phyloP scores from a whole-genome alignment of 2,888 invertebrate genomes.

The Labia minor region DNA sequence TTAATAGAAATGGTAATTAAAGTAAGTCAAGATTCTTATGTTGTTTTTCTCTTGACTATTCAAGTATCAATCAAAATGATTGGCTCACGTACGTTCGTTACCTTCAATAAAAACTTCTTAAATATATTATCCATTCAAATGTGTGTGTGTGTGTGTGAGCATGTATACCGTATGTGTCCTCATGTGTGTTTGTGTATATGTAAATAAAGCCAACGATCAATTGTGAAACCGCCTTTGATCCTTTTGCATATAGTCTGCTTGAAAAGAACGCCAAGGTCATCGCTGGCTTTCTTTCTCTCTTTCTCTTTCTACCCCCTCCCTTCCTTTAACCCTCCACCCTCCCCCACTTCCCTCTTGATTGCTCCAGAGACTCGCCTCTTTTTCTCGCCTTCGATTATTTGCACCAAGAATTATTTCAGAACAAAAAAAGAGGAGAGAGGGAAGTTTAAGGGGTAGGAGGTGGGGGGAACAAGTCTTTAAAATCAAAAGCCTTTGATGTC shows the following conservation, averaged over 20 bases:
- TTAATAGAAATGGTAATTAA: background rate
- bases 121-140: background rate
- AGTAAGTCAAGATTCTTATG: background rate
- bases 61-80: conserved; percentile 2
- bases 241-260: background rate
- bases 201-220: conserved; percentile 13
- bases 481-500: too few relatives aligned
- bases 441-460: too few relatives aligned
- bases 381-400: too few relatives aligned
- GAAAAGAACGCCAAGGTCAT: background rate
- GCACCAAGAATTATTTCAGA: too few relatives aligned
- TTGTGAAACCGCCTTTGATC: background rate
- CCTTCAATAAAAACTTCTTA: conserved; percentile 1
- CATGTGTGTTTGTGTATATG: background rate
- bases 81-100: conserved; percentile 13
- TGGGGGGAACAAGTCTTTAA: too few relatives aligned
- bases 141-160: background rate
- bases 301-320: background rate
- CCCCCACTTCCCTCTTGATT: background rate
- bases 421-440: too few relatives aligned
- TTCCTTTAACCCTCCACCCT: too few relatives aligned
- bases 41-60: background rate
- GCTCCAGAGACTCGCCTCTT: background rate
- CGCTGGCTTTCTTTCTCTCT: too few relatives aligned
- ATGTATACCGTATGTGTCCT: too few relatives aligned